phyloP scores from a whole-genome alignment of 2,113 vertebrate species.

The Leptosomus discolor region DNA sequence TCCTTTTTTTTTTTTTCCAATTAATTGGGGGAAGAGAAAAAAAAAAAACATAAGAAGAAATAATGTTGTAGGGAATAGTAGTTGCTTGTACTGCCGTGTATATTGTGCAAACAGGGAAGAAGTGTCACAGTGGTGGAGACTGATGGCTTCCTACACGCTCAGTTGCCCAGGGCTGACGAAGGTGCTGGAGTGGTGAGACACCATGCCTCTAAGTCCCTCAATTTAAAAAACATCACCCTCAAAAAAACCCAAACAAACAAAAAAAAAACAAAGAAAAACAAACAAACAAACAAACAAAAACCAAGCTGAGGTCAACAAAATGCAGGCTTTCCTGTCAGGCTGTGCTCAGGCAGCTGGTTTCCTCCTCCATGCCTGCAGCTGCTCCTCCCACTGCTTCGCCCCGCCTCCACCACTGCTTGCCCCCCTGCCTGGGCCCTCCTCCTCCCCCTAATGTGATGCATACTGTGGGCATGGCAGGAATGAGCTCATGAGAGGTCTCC shows the following conservation, averaged over 20 bases:
- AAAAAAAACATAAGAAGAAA: not conserved
- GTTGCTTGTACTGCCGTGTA: not conserved
- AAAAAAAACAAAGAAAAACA: no score
- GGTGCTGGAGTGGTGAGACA: not conserved
- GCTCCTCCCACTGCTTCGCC: no score
- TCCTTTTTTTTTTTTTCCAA: not conserved
- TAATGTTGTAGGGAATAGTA: not conserved
- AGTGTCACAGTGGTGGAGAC: not conserved
- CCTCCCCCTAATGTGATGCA: no score
- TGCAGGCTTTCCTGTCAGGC: no score
- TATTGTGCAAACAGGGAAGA: not conserved
- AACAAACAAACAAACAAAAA: no score
- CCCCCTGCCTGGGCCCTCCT: no score
- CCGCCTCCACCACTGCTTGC: no score
- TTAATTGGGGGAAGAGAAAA: not conserved
- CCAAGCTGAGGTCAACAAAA: no score
- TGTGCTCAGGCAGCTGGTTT: no score
- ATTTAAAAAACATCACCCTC: not conserved
- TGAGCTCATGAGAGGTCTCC: no score
- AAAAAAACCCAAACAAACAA: no score
- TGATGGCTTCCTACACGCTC: not conserved
- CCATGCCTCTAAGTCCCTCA: not conserved
- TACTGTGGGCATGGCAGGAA: no score
- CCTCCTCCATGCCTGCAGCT: not conserved
- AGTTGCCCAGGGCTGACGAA: not conserved